A percentile compares a stretch with the other conserved stretches of the same genome.
Conservation (phyloP, 1,140 invertebrate genomes). For the Uloborus diversus region DNA sequence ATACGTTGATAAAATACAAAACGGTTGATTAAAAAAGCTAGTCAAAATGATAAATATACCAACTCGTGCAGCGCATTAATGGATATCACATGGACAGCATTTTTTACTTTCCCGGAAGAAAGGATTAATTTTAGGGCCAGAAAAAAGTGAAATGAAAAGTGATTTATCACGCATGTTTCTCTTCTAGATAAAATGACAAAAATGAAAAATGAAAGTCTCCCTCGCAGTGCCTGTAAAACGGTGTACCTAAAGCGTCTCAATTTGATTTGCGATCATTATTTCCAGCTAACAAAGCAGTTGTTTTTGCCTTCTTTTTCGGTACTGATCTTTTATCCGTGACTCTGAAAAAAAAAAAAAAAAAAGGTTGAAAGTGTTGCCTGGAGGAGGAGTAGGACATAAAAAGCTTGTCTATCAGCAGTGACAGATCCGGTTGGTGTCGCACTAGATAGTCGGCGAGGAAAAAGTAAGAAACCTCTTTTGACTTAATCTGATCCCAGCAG, state of each 20-base stretch:
- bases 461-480: constrained; percentile 15
- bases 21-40: too few relatives aligned
- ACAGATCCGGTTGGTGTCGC: constrained; percentile 31
- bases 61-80: too few relatives aligned
- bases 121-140: constrained; percentile 2
- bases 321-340: not conserved
- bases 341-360: too few relatives aligned
- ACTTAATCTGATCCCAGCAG: constrained; percentile 39
- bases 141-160: constrained; percentile 16
- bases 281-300: constrained; percentile 8
- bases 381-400: not conserved
- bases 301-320: not conserved
- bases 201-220: not conserved
- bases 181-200: constrained; percentile 14
- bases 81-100: too few relatives aligned
- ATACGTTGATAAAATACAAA: too few relatives aligned
- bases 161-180: constrained; percentile 21
- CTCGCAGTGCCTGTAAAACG: not conserved
- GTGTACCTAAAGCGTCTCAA: constrained; percentile 4
- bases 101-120: too few relatives aligned
- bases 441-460: constrained; percentile 5
- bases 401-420: constrained; percentile 30
- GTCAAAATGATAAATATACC: too few relatives aligned
- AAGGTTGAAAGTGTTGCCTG: not conserved
- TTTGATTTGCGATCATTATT: constrained; percentile 24